Evolutionary conservation across 2,113 vertebrate genomes (phyloP), one percentile per base, ranked within the genome.

Genomic region (Larimichthys crocea): DNA sequence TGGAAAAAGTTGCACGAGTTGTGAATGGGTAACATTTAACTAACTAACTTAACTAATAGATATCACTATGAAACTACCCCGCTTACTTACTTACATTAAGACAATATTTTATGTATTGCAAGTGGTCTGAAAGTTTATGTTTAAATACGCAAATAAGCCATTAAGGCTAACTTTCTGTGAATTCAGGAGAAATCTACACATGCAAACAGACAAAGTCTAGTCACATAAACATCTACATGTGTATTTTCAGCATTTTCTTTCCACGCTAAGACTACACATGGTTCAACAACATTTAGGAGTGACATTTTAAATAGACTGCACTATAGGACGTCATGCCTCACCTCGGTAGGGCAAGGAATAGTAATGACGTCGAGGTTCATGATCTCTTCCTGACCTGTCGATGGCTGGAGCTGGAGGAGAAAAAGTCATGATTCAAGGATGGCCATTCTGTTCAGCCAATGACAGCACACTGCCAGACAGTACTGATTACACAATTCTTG

Each of bases 381-480:
- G 82, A 76, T 22, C 79, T 83, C 70, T 44, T 79, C 8, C 59
- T 82, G 55, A 20, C 15, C 56, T 48, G 24, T 20, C 11, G 82
- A 52, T 57, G 93, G 80, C 84, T 95, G 94, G 26, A 95, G 88
- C 95, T 95, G 80, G 1, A 71, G 31, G 35, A 67, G 35, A 44
- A 72, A 46, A 64, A 22, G 17, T 17, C 5, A 35, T 3, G 19
- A 85, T 76, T 59, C 20, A 62, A 15, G 40, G 63, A 29, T 50
- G 14, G 9, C 75, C 42, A 65, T 9, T 61, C 2, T 44, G 65
- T 5, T 9, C 46, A 73, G 42, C 22, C 60, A 65, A 61, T 76
- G 10, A 62, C 16, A 11, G 31, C 3, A n/a, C 24, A 64, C 22
- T 8, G 3, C 3, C 4, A 26, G 60, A 63, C n/a, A 3, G 10